phyloP scores from a whole-genome alignment of 2,888 invertebrate species.

The Bugulina stolonifera region DNA sequence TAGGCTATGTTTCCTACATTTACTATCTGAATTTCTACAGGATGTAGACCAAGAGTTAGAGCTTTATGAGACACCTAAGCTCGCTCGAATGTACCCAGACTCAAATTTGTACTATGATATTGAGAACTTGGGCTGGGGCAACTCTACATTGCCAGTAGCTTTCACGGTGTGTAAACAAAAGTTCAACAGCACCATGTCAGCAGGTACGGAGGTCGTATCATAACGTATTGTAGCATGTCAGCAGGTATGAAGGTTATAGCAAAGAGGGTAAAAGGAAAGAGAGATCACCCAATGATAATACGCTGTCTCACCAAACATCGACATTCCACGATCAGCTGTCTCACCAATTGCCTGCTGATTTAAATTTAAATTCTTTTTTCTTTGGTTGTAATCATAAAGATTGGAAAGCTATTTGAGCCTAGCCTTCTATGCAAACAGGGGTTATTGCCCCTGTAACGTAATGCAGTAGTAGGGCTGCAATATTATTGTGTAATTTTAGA shows the following conservation, averaged over 20 bases:
- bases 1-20: background rate
- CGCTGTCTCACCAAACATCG: too few relatives aligned
- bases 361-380: too few relatives aligned
- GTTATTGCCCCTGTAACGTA: too few relatives aligned
- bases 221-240: background rate
- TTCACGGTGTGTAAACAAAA: background rate
- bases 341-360: too few relatives aligned
- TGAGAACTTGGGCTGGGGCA: background rate
- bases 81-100: background rate
- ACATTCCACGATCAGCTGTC: too few relatives aligned
- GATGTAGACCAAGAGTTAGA: background rate
- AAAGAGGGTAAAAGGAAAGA: too few relatives aligned
- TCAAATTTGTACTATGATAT: background rate
- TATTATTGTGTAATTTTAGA: too few relatives aligned
- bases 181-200: background rate
- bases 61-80: background rate
- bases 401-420: background rate
- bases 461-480: too few relatives aligned
- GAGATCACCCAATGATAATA: too few relatives aligned
- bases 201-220: background rate
- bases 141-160: background rate
- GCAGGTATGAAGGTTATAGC: background rate
- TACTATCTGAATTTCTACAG: background rate
- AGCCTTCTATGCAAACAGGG: too few relatives aligned
- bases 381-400: too few relatives aligned